These are phyloP conservation scores for Neolamprologus ventralis DNA, from an alignment of 2,113 vertebrate species.

Conservation along the genomic window DNA sequence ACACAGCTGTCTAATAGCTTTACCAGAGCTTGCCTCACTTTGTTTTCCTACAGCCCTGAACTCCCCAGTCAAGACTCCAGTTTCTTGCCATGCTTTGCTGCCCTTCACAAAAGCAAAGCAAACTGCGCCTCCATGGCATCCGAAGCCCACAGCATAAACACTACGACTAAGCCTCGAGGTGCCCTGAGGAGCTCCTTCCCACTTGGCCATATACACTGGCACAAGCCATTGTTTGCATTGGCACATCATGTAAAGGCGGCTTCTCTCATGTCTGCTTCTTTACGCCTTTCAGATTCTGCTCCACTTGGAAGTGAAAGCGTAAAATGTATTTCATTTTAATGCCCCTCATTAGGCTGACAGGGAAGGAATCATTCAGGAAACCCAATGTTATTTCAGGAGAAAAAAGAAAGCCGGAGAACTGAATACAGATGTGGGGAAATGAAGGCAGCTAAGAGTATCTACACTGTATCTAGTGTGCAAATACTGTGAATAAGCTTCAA, in stretches of 20 bases:
- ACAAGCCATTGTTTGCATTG: slow-evolving; percentile 55
- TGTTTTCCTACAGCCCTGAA: background rate
- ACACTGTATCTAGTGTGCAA: background rate
- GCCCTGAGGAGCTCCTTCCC: slow-evolving; percentile 26
- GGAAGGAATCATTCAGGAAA: slow-evolving; percentile 30
- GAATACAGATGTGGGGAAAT: slow-evolving; percentile 11
- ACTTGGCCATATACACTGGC: slow-evolving; percentile 18
- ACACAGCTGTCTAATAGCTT: slow-evolving; percentile 24
- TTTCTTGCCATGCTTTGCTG: background rate
- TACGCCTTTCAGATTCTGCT: background rate
- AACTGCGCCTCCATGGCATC: slow-evolving; percentile 2
- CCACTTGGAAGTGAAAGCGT: background rate
- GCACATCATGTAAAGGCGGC: slow-evolving; percentile 33
- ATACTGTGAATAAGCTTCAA: background rate
- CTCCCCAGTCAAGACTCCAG: background rate
- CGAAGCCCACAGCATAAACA: slow-evolving; percentile 29
- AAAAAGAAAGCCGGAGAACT: background rate
- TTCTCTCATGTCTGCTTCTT: slow-evolving; percentile 22
- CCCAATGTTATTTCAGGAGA: slow-evolving; percentile 30
- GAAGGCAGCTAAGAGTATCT: background rate
- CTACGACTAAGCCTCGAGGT: slow-evolving; percentile 16
- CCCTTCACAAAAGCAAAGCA: background rate
- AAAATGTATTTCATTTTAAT: slow-evolving; percentile 34
- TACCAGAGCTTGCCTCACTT: background rate
- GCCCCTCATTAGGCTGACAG: slow-evolving; percentile 39